phyloP scores from a whole-genome alignment of 2,113 vertebrate genomes.

The Nyctereutes procyonoides region DNA sequence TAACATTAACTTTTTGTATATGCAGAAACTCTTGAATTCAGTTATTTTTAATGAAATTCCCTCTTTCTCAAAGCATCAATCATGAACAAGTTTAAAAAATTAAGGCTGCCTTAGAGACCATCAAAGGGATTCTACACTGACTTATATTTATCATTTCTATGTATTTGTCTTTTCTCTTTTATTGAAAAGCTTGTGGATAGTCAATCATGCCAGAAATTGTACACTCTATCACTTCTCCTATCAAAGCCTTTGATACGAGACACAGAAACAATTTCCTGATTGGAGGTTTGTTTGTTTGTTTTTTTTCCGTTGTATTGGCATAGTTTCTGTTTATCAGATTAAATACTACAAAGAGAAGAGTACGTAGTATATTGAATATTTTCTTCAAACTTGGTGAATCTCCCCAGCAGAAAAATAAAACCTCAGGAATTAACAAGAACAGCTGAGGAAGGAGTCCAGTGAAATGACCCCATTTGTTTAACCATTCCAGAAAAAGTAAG shows the following conservation, averaged over 20 bases:
- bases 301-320: not conserved
- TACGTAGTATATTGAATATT: slow-evolving; percentile 1
- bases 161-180: slow-evolving; percentile 47
- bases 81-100: slow-evolving; percentile 52
- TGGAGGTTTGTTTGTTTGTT: not conserved
- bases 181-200: slow-evolving; percentile 31
- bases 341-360: not conserved
- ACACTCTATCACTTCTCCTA: not conserved
- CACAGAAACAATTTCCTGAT: not conserved
- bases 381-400: not conserved
- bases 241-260: not conserved
- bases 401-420: slow-evolving; percentile 48
- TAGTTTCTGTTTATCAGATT: slow-evolving; percentile 47
- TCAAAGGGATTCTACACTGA: slow-evolving; percentile 18
- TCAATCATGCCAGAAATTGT: not conserved
- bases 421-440: not conserved
- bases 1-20: slow-evolving; percentile 31
- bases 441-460: not conserved
- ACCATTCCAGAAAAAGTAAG: not conserved
- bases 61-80: slow-evolving; percentile 54
- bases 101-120: not conserved
- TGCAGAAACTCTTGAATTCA: slow-evolving; percentile 28
- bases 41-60: slow-evolving; percentile 62
- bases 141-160: slow-evolving; percentile 31
- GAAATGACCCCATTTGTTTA: not conserved